Evolutionary conservation across 2,797 vertebrate species (phyloP).

Genomic region (Graptemys geographica): DNA sequence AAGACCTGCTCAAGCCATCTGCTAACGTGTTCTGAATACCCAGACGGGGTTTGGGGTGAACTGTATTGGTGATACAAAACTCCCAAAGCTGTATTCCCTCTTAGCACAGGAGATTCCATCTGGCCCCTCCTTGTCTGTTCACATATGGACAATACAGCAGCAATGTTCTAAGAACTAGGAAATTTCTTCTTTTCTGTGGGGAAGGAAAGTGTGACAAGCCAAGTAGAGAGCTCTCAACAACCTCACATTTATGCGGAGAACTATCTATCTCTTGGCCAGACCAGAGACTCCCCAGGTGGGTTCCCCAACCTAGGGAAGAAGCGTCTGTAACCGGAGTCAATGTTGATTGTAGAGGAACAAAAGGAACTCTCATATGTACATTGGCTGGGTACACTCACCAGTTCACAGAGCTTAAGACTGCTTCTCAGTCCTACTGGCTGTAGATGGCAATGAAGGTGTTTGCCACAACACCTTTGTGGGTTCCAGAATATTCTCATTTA

Average conservation of each 20-base stretch:
- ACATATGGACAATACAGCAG: background rate
- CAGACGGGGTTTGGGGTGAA: background rate
- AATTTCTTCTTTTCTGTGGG: background rate
- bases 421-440: background rate
- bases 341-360: background rate
- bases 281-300: background rate
- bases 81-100: background rate
- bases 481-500: background rate
- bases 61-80: background rate
- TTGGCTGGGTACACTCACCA: background rate
- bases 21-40: background rate
- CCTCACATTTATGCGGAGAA: background rate
- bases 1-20: background rate
- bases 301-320: background rate
- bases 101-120: background rate
- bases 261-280: background rate
- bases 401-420: no score
- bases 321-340: background rate
- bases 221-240: background rate
- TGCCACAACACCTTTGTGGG: background rate
- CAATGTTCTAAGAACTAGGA: background rate
- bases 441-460: background rate
- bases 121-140: background rate
- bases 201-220: background rate
- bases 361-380: background rate